Base-by-base conservation (phyloP, 1,140 invertebrate species). In the Thaumetopoea pityocampa region DNA sequence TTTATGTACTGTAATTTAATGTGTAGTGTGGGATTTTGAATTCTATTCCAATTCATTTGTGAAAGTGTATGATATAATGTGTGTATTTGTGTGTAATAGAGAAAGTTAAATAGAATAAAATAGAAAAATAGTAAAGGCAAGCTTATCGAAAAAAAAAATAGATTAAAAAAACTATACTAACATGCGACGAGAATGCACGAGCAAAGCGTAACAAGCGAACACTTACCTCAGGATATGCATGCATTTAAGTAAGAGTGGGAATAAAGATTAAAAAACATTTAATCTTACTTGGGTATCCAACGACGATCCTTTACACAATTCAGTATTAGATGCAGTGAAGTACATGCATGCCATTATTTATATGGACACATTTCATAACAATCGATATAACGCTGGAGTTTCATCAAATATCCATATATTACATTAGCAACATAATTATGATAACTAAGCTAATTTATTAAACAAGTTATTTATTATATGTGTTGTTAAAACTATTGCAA, bases 11-110 rank as follows among this genome's bases (percentile, higher is more conserved):
- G 69, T 78, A 68, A 76, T 24, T 40, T 49, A 61, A 36, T 78
- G 77, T 81, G 27, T 37, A 80, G 79, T 84, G 79, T 84, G 36
- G 5, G 81, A 84, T 84, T 84, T 68, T 71, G 70, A 71, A 63
- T 65, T 22, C 54, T 50, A 55, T 32, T 67, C 77, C 77, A 83
- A 81, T 83, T 77, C 41, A 42, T 65, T 45, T 79, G 74, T 79
- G 38, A 16, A 40, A 61, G 69, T 77, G 59, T 51, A 45, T 64
- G 34, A 58, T 37, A 60, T 49, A 30, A 35, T 51, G 37, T 64
- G 58, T 57, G 37, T 57, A 38, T 55, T 36, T 67, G 60, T 69
- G 40, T 52, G 45, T 69, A 61, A 65, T 60, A 68, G 55, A 70
- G 46, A 73, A 68, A 72, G 58, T 71, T 65, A 60, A 76, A 78